Base-by-base conservation (phyloP, 2,113 vertebrate genomes). In the Gasterosteus aculeatus region DNA sequence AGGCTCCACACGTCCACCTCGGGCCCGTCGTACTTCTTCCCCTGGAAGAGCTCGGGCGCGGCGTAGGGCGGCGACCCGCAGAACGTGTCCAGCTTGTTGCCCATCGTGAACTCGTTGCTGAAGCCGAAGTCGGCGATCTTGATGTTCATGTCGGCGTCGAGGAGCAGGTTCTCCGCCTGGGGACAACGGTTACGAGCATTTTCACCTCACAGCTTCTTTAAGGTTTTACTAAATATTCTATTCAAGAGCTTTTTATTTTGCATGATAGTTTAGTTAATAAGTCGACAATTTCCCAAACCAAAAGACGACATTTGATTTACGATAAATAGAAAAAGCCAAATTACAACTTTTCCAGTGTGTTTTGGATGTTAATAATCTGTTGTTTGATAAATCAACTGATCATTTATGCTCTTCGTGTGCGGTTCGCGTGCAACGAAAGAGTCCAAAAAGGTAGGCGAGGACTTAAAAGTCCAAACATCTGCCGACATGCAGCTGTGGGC, bases 81-180 rank as follows among this genome's bases (percentile, higher is more conserved):
- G 91, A 99, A 99, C 3, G 98, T 99, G 82, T 99, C 98, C 94
- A 99, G 95, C 95, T 99, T 99, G 95, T 95, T 97, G 87, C 97
- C 97, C 35, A 98, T 80, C 67, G 96, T 98, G 94, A 99, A 99
- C 94, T 99, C 97, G 71, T 99, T 99, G 84, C 97, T 99, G 93
- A 99, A 99, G 88, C 98, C 98, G 63, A 99, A 99, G 85, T 99
- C 97, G 38, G 98, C 98, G 81, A 99, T 98, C 94, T 99, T 99
- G 87, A 99, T 99, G 93, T 99, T 99, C 98, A 99, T 99, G 94
- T 99, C 98, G 33, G 97, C 97, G 85, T 99, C 98, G 72, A 99
- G 94, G 68, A 99, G 95, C 42, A 99, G 93, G 94, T 99, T 99
- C 94, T 99, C 98, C 76, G 98, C 98, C 98, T 99, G 82, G 0